phyloP scores from a whole-genome alignment of 2,797 vertebrate species.

The Phrynocephalus forsythii region DNA sequence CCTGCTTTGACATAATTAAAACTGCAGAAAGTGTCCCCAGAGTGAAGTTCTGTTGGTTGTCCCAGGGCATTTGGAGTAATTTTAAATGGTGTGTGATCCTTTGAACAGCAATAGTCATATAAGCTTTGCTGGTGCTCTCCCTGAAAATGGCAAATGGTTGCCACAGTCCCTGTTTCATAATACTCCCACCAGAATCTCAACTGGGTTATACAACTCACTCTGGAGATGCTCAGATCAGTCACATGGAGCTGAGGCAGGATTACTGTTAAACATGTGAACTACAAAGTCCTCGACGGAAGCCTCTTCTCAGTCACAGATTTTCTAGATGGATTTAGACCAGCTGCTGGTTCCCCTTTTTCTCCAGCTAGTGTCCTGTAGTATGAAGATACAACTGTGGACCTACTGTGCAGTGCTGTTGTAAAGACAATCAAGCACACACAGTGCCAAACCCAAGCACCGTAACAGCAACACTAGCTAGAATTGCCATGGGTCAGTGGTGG shows the following conservation, averaged over 20 bases:
- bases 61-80: not conserved
- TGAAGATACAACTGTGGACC: not conserved
- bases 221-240: not conserved
- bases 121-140: not conserved
- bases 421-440: not conserved
- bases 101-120: not conserved
- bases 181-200: not conserved
- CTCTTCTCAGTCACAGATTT: not conserved
- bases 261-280: not conserved
- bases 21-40: not conserved
- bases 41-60: not conserved
- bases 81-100: not conserved
- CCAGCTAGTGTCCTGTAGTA: not conserved
- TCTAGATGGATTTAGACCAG: not conserved
- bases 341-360: not conserved
- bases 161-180: not conserved
- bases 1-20: not conserved
- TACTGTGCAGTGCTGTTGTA: not conserved
- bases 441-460: not conserved
- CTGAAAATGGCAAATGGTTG: not conserved
- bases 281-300: not conserved
- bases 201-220: not conserved
- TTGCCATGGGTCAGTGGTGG: not conserved
- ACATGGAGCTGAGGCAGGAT: not conserved
- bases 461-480: not conserved